These are phyloP conservation scores for Stenotaenia linearis DNA, from an alignment of 2,888 invertebrate genomes.

Conservation along the genomic window DNA sequence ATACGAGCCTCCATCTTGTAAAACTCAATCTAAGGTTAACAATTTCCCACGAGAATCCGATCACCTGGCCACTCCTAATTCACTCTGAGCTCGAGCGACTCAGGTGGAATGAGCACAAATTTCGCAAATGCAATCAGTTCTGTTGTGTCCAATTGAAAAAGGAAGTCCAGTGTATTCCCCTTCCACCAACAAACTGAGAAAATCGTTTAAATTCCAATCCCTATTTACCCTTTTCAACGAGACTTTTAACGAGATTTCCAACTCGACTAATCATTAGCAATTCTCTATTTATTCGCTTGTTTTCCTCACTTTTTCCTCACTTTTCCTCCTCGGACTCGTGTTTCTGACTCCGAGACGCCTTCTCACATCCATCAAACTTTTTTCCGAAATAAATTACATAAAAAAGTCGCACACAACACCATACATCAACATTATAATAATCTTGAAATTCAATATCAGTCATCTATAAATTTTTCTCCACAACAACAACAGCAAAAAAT, in stretches of 20 bases:
- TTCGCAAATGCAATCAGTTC: not conserved
- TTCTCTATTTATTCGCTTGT: too few relatives aligned
- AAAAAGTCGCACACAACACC: too few relatives aligned
- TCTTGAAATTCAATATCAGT: too few relatives aligned
- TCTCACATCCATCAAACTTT: too few relatives aligned
- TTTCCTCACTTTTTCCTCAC: too few relatives aligned
- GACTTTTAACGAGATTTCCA: not conserved
- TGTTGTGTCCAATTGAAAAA: not conserved
- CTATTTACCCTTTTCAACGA: not conserved
- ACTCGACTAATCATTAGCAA: too few relatives aligned
- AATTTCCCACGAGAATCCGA: not conserved
- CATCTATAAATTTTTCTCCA: too few relatives aligned
- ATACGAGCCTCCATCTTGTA: not conserved
- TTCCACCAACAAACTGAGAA: not conserved
- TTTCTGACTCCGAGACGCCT: too few relatives aligned
- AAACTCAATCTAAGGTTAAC: not conserved
- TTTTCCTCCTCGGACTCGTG: not conserved
- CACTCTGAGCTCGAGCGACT: not conserved
- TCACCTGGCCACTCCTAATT: not conserved
- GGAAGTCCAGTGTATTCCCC: not conserved
- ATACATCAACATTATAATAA: too few relatives aligned
- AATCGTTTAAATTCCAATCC: not conserved
- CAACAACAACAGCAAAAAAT: not conserved
- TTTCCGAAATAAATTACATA: too few relatives aligned
- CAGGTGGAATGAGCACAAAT: not conserved